phyloP scores from a whole-genome alignment of 2,113 vertebrate genomes.

The Charina bottae region DNA sequence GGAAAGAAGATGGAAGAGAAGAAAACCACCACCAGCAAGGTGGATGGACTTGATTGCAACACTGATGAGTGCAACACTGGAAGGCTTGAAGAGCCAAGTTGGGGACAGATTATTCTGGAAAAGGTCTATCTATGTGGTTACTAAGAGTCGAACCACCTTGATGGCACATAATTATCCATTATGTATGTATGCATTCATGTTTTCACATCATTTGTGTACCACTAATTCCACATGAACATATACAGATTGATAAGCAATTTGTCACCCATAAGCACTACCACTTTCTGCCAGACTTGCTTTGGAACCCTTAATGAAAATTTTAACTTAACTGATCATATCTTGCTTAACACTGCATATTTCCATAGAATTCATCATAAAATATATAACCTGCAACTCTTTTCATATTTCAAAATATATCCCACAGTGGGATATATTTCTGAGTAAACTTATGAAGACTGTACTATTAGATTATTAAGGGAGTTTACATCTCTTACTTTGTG shows the following conservation, averaged over 20 bases:
- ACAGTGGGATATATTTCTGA: background rate
- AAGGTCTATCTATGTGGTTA: background rate
- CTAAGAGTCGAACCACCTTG: background rate
- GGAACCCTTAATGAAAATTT: background rate
- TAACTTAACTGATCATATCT: background rate
- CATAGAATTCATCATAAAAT: background rate
- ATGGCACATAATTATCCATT: background rate
- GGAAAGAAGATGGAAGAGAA: background rate
- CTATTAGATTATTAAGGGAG: conserved; percentile 15
- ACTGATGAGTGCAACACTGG: background rate
- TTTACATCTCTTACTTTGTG: conserved; percentile 80
- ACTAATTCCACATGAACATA: background rate
- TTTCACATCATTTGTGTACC: background rate
- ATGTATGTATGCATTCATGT: background rate
- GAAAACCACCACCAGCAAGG: background rate
- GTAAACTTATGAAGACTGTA: background rate
- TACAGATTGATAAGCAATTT: background rate
- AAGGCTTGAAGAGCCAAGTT: background rate
- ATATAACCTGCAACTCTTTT: background rate
- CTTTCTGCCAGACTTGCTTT: background rate
- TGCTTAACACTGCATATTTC: background rate
- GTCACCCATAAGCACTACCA: background rate
- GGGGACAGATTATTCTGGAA: background rate
- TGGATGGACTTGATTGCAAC: background rate
- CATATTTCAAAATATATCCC: background rate